Conservation (phyloP, 2,797 vertebrate genomes). For the Rhabdophis nuchalis region DNA sequence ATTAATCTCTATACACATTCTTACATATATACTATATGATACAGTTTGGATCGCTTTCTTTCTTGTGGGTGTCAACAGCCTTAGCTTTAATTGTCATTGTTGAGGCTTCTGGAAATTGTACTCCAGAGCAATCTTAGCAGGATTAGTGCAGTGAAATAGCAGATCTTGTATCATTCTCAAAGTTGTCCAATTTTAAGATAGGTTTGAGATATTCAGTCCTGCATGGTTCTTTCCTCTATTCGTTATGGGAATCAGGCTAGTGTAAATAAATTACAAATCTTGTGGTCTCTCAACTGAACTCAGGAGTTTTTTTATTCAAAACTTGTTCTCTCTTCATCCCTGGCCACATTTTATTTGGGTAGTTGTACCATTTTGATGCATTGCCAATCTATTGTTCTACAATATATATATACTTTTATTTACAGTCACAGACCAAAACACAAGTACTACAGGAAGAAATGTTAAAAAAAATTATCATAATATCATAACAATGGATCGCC, state of each 20-base stretch:
- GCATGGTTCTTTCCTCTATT: neutral
- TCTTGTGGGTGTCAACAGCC: too few relatives aligned
- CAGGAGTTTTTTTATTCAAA: neutral
- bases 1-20: too few relatives aligned
- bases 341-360: neutral
- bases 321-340: neutral
- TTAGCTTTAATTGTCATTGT: neutral
- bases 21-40: too few relatives aligned
- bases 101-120: neutral
- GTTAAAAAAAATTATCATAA: too few relatives aligned
- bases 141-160: neutral
- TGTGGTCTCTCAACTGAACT: neutral
- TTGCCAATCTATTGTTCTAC: neutral
- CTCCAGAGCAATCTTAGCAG: neutral
- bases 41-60: too few relatives aligned
- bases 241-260: neutral
- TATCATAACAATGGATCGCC: too few relatives aligned
- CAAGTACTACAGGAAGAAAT: too few relatives aligned
- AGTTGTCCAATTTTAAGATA: neutral
- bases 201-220: neutral
- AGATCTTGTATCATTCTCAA: neutral
- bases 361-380: neutral
- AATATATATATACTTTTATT: too few relatives aligned
- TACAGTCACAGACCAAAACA: too few relatives aligned
- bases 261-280: neutral